phyloP scores from a whole-genome alignment of 2,113 vertebrate genomes.

The Melierax canorus region DNA sequence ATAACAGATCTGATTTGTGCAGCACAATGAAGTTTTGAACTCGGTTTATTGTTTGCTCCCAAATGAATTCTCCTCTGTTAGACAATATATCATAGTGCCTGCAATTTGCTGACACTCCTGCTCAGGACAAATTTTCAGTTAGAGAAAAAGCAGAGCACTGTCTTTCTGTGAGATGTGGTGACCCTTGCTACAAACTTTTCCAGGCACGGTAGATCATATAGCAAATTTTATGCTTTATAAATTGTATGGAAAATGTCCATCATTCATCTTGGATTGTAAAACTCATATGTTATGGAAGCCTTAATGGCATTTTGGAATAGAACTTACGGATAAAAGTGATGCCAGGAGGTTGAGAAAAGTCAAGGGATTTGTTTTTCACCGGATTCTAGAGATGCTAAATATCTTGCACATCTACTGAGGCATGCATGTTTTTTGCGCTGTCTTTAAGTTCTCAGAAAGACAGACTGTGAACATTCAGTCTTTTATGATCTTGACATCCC shows the following conservation, averaged over 20 bases:
- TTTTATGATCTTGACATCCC: not conserved
- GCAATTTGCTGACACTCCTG: constrained; percentile 8
- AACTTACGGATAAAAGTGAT: not conserved
- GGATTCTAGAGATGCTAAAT: not conserved
- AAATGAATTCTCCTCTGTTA: constrained; percentile 15
- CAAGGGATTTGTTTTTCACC: not conserved
- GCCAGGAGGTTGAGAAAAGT: not conserved
- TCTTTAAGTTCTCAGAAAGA: not conserved
- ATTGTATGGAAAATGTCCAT: not conserved
- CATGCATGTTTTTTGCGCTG: not conserved
- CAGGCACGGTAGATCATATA: not conserved
- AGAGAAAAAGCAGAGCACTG: not conserved
- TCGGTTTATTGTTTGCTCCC: constrained; percentile 30
- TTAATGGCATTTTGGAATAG: not conserved
- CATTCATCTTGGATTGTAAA: not conserved
- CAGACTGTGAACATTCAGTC: not conserved
- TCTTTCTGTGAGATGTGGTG: not conserved
- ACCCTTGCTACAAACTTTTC: not conserved
- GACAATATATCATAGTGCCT: not conserved
- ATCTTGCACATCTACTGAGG: not conserved
- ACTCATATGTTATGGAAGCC: not conserved
- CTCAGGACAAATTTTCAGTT: not conserved
- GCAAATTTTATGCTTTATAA: not conserved
- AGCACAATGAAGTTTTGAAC: constrained; percentile 23
- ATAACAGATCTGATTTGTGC: not conserved